Evolutionary conservation across 2,888 invertebrate species (phyloP), one percentile per base, ranked within the genome.

Genomic region (Hesperia comma): DNA sequence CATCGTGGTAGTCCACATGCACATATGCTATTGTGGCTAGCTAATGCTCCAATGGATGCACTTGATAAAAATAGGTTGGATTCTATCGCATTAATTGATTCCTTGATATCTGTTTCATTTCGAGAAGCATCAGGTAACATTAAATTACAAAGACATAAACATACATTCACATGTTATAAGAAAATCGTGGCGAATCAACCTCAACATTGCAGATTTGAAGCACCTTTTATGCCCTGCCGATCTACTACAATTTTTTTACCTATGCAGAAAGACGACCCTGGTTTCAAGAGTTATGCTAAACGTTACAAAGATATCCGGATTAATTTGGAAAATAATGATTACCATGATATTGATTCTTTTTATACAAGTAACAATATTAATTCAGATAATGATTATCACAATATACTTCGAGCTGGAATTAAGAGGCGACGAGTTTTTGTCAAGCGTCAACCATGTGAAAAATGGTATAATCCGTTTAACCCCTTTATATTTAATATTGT

Each of bases 391-490:
- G 33, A 68, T 46, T 70, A 71, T 55, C 43, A 62, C 21, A 56
- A 74, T 63, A 74, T 78, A 61, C 53, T 72, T 57, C 63, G 66
- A 58, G 79, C 83, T 71, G 81, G 79, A 62, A 81, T 84, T 12
- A 74, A 32, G 67, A 68, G 84, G 75, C 82, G 85, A 71, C 77
- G 61, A 71, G 70, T 85, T 26, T 80, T 87, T 63, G 14, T 43
- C 56, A 80, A 82, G 74, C 74, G 85, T 21, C 57, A 67, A 63
- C 78, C 80, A 33, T 14, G 58, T 15, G 81, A 87, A 79, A 84
- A 80, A 75, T 85, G 82, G 80, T 74, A 79, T 53, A 86, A 86
- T 69, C 55, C 79, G 32, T 86, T 86, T 67, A 87, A 86, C 73
- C 86, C 86, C 64, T 86, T 80, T 49, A 69, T 86, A 26, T 71